Conservation (phyloP, 2,888 invertebrate genomes). For the Chrysotoxum bicinctum region DNA sequence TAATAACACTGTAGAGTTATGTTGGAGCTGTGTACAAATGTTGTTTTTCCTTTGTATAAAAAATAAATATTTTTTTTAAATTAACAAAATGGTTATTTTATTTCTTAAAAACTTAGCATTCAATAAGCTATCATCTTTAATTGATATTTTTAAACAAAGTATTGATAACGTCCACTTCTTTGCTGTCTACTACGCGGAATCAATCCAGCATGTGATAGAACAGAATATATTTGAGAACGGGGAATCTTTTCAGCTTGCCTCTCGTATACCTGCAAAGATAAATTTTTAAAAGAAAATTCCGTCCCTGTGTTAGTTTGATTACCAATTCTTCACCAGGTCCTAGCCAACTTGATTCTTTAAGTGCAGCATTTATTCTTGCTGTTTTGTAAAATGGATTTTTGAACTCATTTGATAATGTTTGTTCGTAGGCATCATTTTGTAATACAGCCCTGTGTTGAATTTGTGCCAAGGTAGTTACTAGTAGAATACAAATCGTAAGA, state of each 20-base stretch:
- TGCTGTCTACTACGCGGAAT: constrained; percentile 79
- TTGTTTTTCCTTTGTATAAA: constrained; percentile 20
- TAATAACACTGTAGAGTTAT: not conserved
- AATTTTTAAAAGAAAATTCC: not conserved
- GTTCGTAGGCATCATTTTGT: constrained; percentile 84
- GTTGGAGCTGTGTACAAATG: constrained; percentile 29
- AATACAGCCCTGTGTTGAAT: constrained; percentile 84
- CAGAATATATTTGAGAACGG: constrained; percentile 85
- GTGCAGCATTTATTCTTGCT: constrained; percentile 83
- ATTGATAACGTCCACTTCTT: not conserved
- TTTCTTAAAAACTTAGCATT: not conserved
- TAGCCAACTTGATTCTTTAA: constrained; percentile 84
- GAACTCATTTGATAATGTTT: constrained; percentile 83
- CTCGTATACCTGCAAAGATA: constrained; percentile 82
- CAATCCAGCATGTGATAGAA: constrained; percentile 86
- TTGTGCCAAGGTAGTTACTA: constrained; percentile 66
- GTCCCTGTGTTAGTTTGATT: constrained; percentile 58
- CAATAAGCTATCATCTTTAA: not conserved
- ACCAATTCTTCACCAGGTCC: constrained; percentile 85
- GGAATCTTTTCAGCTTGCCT: constrained; percentile 85
- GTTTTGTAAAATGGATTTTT: constrained; percentile 85
- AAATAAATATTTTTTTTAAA: constrained; percentile 26
- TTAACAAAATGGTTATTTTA: not conserved
- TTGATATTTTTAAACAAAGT: not conserved
- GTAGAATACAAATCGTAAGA: constrained; percentile 26